phyloP scores from a whole-genome alignment of 2,113 vertebrate species.

The Uropsilus gracilis region DNA sequence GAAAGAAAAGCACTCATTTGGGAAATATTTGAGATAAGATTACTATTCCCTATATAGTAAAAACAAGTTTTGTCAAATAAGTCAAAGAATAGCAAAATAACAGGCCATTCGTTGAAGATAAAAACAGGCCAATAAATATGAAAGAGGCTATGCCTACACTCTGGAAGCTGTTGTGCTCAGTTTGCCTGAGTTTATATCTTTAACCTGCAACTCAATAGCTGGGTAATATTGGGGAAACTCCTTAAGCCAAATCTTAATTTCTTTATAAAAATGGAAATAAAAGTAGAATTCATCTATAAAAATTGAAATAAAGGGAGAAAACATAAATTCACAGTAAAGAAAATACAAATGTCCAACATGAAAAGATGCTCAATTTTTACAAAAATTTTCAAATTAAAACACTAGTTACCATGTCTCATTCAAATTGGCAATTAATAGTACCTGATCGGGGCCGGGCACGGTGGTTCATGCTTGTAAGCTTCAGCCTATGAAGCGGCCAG shows the following conservation, averaged over 20 bases:
- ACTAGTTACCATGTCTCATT: not conserved
- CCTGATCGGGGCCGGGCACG: too few species aligned
- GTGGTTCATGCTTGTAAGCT: too few species aligned
- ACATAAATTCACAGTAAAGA: not conserved
- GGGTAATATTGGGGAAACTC: not conserved
- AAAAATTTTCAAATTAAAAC: not conserved
- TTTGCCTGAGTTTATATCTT: not conserved
- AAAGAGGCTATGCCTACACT: not conserved
- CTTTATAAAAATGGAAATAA: not conserved
- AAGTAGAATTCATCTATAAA: not conserved
- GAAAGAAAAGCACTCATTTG: not conserved
- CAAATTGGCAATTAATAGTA: not conserved
- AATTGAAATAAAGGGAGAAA: not conserved
- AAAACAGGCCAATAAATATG: not conserved
- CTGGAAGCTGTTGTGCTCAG: not conserved
- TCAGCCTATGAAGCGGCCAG: too few species aligned
- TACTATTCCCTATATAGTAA: not conserved
- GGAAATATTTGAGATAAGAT: not conserved
- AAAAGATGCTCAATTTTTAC: too few species aligned
- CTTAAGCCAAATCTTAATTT: slow-evolving; percentile 5
- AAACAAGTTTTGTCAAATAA: not conserved
- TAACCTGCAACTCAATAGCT: not conserved
- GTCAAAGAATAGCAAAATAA: not conserved
- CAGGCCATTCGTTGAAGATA: not conserved
- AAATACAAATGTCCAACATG: not conserved